Base-by-base conservation (phyloP, 2,888 invertebrate species). In the Drosophila hawaiiensis region DNA sequence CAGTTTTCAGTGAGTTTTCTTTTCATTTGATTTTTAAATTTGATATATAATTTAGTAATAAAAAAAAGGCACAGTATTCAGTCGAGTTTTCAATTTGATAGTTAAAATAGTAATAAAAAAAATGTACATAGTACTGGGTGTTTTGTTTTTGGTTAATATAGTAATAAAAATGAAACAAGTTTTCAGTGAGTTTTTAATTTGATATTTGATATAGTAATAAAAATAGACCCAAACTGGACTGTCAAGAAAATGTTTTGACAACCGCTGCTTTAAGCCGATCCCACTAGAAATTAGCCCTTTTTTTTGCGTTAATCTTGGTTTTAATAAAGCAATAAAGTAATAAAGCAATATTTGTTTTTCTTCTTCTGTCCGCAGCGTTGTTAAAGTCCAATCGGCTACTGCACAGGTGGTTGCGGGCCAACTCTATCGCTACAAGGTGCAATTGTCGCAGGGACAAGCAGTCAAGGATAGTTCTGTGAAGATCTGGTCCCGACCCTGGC, bases 401-500 rank as follows among this genome's bases (percentile, higher is more conserved):
- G 56, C 71, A 5, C 89, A 87, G 64, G 63, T 83, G 33, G 87
- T 85, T 9, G 59, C 82, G 25, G 90, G 90, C 16, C 50, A 25
- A 1, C 67, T 82, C 5, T 75, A 79, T n/a, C 72, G 66, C 41
- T 68, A 79, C 35, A 77, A 82, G 52, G 84, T 80, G 19, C 82
- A 90, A 31, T 67, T 90, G 1, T 61, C 78, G 22, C 78, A 82
- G 56, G 67, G 62, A 3, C 62, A 65, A 12, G 63, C 28, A 0
- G 47, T 75, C 12, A 88, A 84, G 72, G 76, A 79, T 25, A 82
- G 88, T 59, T 22, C 78, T 39, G 78, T 91, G 7, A 28, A 66
- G 41, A 89, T 90, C 76, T 84, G 83, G 83, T 68, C 74, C 1
- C 84, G 70, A n/a, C 70, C 80, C n/a, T 91, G 91, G 91, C 63